Percentiles rank a stretch among this genome's conserved stretches.
Conservation (phyloP, 2,113 vertebrate genomes). For the Stercorarius parasiticus region DNA sequence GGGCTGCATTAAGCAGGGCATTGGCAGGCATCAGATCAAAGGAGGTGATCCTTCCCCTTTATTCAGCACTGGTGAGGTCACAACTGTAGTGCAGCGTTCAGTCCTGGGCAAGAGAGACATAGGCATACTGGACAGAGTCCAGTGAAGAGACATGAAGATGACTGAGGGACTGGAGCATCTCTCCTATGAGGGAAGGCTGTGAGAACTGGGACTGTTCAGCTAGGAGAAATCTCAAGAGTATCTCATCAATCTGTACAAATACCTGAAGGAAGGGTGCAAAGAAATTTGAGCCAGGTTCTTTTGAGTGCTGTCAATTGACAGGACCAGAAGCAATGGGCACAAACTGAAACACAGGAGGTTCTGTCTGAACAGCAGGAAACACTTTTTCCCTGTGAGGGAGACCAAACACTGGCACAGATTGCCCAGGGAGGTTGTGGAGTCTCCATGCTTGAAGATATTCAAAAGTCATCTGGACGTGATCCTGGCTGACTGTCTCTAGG, state of each 20-base stretch:
- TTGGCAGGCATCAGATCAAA: neutral
- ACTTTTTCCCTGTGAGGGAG: neutral
- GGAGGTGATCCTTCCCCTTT: neutral
- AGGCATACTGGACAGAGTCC: neutral
- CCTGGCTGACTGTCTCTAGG: neutral
- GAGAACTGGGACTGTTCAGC: neutral
- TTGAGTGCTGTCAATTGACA: neutral
- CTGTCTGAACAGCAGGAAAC: neutral
- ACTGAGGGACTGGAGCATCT: neutral
- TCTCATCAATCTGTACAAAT: neutral
- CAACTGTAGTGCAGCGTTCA: neutral
- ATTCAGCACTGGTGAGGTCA: neutral
- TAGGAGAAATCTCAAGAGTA: neutral
- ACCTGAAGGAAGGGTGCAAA: neutral
- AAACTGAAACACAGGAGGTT: neutral
- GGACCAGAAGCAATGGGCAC: neutral
- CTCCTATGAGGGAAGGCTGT: neutral
- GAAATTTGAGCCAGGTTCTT: neutral
- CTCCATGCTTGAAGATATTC: neutral
- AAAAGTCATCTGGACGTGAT: neutral
- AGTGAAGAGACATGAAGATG: neutral
- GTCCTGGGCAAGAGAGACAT: neutral
- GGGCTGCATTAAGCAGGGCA: neutral
- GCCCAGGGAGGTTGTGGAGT: neutral
- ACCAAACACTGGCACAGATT: neutral